Percentiles rank a stretch among this genome's conserved stretches.
These are phyloP conservation scores for Daktulosphaira vitifoliae DNA, from an alignment of 1,140 invertebrate genomes.

Conservation along the genomic window DNA sequence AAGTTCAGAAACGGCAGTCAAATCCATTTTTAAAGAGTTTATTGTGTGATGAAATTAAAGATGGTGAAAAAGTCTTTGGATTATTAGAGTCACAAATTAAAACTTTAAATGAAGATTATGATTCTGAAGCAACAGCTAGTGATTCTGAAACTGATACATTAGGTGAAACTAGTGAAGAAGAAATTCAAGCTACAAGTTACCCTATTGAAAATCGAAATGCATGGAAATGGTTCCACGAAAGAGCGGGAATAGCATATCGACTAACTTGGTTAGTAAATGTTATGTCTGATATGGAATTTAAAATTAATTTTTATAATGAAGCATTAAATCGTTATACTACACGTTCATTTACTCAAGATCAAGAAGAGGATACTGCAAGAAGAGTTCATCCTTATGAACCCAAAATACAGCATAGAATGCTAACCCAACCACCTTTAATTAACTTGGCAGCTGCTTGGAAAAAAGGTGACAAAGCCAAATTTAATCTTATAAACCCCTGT, in stretches of 20 bases:
- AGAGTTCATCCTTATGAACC: constrained; percentile 24
- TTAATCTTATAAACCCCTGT: constrained; percentile 30
- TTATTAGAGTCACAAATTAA: constrained; percentile 26
- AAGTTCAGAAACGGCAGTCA: constrained; percentile 26
- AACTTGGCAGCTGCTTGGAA: constrained; percentile 20
- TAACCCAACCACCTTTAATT: constrained; percentile 21
- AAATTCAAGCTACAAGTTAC: constrained; percentile 2
- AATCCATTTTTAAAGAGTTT: constrained; percentile 30
- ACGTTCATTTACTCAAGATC: constrained; percentile 8
- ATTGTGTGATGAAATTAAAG: constrained; percentile 30
- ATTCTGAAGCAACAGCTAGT: constrained; percentile 27
- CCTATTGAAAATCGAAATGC: constrained; percentile 18
- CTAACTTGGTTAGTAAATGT: constrained; percentile 29
- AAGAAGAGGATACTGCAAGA: constrained; percentile 19
- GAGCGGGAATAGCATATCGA: constrained; percentile 14
- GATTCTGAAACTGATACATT: constrained; percentile 29
- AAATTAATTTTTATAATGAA: constrained; percentile 33
- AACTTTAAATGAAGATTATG: constrained; percentile 30
- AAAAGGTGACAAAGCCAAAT: constrained; percentile 29
- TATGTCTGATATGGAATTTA: constrained; percentile 29
- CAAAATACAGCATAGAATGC: constrained; percentile 25
- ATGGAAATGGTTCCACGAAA: constrained; percentile 25
- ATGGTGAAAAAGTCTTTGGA: constrained; percentile 25
- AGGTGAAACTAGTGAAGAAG: constrained; percentile 27
- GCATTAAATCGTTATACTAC: constrained; percentile 27